These are phyloP conservation scores for Theretra japonica DNA, from an alignment of 2,888 invertebrate genomes.

Conservation along the genomic window DNA sequence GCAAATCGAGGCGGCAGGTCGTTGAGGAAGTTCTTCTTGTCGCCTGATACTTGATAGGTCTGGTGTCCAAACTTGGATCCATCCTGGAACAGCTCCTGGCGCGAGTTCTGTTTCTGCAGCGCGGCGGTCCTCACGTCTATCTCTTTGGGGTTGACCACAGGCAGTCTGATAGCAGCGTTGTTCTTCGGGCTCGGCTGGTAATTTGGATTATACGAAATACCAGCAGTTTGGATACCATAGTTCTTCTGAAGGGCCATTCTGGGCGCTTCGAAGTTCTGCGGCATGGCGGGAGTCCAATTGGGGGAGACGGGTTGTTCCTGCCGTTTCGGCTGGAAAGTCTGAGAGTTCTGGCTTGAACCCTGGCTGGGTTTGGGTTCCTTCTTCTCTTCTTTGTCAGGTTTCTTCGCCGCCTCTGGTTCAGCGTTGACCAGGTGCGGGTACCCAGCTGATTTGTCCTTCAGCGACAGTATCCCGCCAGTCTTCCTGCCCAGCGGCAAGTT, in stretches of 20 bases:
- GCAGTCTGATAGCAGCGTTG: constrained; percentile 68
- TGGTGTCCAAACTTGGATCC: constrained; percentile 66
- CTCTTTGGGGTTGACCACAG: constrained; percentile 81
- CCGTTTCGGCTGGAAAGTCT: constrained; percentile 57
- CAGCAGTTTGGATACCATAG: constrained; percentile 67
- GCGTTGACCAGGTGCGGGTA: constrained; percentile 80
- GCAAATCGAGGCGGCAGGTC: constrained; percentile 79
- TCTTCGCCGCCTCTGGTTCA: constrained; percentile 66
- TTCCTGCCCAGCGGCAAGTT: constrained; percentile 75
- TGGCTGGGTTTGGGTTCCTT: constrained; percentile 63
- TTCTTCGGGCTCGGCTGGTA: constrained; percentile 49
- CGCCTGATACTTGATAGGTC: constrained; percentile 72
- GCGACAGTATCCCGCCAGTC: constrained; percentile 80
- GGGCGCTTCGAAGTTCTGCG: constrained; percentile 53
- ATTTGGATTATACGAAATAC: constrained; percentile 63
- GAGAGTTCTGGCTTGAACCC: constrained; percentile 54
- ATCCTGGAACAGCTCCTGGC: constrained; percentile 72
- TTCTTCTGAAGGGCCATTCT: constrained; percentile 67
- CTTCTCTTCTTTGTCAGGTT: constrained; percentile 69
- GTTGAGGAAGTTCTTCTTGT: constrained; percentile 77
- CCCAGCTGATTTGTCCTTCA: constrained; percentile 81
- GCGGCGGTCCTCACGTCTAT: constrained; percentile 81
- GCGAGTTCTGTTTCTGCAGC: constrained; percentile 75
- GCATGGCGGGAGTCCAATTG: constrained; percentile 52
- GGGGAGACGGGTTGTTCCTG: constrained; percentile 50